Base-by-base conservation (phyloP, 2,797 vertebrate species). In the Poecilia gillii region DNA sequence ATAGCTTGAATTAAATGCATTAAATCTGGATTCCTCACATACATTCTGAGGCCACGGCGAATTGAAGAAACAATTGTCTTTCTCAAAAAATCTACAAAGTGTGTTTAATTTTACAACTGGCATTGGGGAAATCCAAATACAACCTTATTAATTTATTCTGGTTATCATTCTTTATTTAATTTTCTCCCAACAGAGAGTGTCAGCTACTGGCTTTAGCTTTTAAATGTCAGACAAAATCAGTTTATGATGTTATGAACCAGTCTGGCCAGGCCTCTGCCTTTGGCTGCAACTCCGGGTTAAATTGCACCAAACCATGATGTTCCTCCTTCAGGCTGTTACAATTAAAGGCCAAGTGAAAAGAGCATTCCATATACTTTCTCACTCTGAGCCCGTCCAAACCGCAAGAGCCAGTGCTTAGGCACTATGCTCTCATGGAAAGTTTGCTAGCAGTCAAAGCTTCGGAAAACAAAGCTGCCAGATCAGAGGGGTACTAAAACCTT, bases 1-100 rank as follows among this genome's bases (percentile, higher is more conserved):
- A 8, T 28, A 14, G 13, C 41, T 71, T 71, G 23, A 45, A 43
- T 43, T 45, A n/a, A 70, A 43, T 68, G 20, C 20, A 68, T 41
- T 68, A 41, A 41, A 68, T 68, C 64, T 68, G 66, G 2, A 43
- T 43, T 43, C 25, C 23, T 70, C 11, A 70, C 13, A 70, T n/a
- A 13, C 5, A n/a, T 43, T 73, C 36, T 79, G 72, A 73, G 72
- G 64, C 75, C 73, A n/a, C 57, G 66, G 71, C 73, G 6, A 73
- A 70, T 64, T 80, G 12, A 72, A 55, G 12, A 41, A 82, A 43
- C 59, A 66, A 73, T 41, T 72, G 33, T 76, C 70, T 74, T 45
- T 71, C 16, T 45, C 43, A 16, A 11, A 14, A 47, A 68, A 23
- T 78, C 62, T 62, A 25, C 8, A 73, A 31, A 36, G 39, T 70